Evolutionary conservation across 2,797 vertebrate species (phyloP), one percentile per base, ranked within the genome.

Genomic region (Melanitta fusca): DNA sequence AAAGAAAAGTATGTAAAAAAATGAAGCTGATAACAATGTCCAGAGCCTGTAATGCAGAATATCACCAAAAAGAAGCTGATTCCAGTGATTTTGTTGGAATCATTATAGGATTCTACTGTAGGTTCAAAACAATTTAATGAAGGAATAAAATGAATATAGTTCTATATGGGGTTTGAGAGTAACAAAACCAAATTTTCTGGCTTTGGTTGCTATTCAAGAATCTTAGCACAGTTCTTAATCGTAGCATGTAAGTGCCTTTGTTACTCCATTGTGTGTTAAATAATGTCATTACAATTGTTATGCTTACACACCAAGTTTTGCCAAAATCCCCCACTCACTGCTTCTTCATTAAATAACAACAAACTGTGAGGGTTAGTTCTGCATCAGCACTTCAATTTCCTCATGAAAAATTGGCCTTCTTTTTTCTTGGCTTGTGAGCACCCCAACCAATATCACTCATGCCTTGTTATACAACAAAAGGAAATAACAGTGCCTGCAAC

Each of bases 271-370:
- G 84, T 89, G 79, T 43, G 41, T 62, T 83, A 93, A 97, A 94
- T 86, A 95, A 95, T 94, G 88, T 53, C 96, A 80, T 81, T 95
- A 69, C 88, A 82, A 86, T 71, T 95, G 88, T 92, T 93, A 91
- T 74, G 91, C 92, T 94, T 91, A 45, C 87, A n/a, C 68, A 89
- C 88, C 62, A 93, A 93, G 88, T 98, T 95, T 95, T 83, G 91
- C 93, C 94, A 91, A 96, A 97, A 91, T 89, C 92, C 75, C 84
- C 94, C 93, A 95, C 94, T 97, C 82, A 62, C 70, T 94, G 84
- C 75, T 96, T 96, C 96, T 97, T 97, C 91, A 97, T 95, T 97
- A 97, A 97, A 96, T 84, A 96, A 95, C 93, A 97, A 81, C 91
- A 94, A 97, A 95, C 87, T 64, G 65, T 85, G 82, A 96, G 91